These are phyloP conservation scores for Tricholauxania praeusta DNA, from an alignment of 2,888 invertebrate genomes.

Conservation along the genomic window DNA sequence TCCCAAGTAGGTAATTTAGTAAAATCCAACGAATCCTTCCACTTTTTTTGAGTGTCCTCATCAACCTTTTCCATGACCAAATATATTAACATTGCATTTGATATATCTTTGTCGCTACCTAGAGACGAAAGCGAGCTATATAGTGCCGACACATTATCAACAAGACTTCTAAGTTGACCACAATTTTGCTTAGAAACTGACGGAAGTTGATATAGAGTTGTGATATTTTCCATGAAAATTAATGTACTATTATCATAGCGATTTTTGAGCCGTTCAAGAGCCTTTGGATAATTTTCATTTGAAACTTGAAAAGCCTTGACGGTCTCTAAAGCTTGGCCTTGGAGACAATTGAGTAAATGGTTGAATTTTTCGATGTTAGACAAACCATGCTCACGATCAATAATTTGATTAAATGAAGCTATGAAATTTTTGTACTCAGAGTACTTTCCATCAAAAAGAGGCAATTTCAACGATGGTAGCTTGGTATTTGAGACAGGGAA, in stretches of 20 bases:
- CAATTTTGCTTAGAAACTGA: conserved; percentile 18
- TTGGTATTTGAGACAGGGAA: neutral
- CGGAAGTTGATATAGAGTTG: conserved; percentile 27
- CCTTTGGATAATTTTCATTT: conserved; percentile 35
- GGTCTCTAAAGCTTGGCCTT: conserved; percentile 18
- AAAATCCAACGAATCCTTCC: too few species aligned
- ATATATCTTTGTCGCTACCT: conserved; percentile 35
- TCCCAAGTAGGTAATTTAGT: too few species aligned
- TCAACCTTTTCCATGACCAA: conserved; percentile 40
- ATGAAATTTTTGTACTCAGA: conserved; percentile 34
- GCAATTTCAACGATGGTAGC: conserved; percentile 27
- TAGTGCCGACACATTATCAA: conserved; percentile 34
- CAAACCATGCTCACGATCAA: conserved; percentile 19
- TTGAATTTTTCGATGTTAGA: conserved; percentile 28
- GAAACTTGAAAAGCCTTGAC: conserved; percentile 26
- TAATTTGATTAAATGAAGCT: conserved; percentile 28
- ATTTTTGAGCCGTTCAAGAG: conserved; percentile 18
- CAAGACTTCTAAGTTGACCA: conserved; percentile 21
- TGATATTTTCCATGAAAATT: conserved; percentile 15
- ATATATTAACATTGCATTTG: conserved; percentile 35
- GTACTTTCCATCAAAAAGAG: conserved; percentile 26
- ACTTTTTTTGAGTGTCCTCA: conserved; percentile 29
- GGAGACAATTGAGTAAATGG: conserved; percentile 5
- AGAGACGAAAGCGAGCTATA: conserved; percentile 29
- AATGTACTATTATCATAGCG: conserved; percentile 19